These are phyloP conservation scores for Stichopus chloronotus DNA, from an alignment of 35 echinoderm and acorn worm genomes.

Conservation along the genomic window DNA sequence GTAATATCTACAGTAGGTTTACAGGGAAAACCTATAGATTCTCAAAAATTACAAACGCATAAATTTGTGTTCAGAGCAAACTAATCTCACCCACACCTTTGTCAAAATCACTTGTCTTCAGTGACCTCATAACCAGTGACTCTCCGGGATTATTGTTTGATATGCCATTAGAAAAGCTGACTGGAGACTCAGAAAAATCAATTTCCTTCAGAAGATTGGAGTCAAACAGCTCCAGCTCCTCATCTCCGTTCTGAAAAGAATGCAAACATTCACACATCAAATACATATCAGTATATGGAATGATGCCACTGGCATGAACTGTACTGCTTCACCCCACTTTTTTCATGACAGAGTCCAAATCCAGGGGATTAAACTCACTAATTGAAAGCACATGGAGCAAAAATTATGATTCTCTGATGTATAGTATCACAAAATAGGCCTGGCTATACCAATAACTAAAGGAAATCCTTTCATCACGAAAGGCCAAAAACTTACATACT, in stretches of 20 bases:
- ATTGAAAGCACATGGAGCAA: no score
- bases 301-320: not conserved
- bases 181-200: not conserved
- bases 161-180: constrained; percentile 13
- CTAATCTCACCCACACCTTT: not conserved
- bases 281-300: not conserved
- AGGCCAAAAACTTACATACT: no score
- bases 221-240: constrained; percentile 29
- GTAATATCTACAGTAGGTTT: no score
- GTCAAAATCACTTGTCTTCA: constrained; percentile 12
- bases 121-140: constrained; percentile 30
- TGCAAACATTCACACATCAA: not conserved
- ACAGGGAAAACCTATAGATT: no score
- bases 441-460: no score
- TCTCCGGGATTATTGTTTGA: not conserved
- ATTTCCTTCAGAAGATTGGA: constrained; percentile 4
- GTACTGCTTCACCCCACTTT: not conserved
- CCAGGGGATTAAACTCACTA: no score
- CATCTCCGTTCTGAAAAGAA: constrained; percentile 14
- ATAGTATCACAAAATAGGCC: no score
- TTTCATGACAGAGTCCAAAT: no score
- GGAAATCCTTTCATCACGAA: no score
- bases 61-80: no score
- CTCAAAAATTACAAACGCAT: no score
- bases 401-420: no score